Percentiles rank a stretch among this genome's conserved stretches.
Conservation (phyloP, 2,113 vertebrate genomes). For the Bostrychus sinensis region DNA sequence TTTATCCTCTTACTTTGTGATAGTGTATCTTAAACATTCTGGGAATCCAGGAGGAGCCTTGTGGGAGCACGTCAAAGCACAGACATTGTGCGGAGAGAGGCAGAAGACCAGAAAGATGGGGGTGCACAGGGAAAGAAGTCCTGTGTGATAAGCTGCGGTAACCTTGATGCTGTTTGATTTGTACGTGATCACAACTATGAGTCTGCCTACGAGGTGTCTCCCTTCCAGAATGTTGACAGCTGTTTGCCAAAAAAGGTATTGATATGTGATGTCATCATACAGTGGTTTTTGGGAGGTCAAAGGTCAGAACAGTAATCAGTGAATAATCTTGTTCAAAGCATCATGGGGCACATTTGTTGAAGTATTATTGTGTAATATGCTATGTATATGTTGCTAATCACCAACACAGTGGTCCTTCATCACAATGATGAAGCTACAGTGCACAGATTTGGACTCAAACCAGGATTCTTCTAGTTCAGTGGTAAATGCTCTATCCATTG, state of each 20-base stretch:
- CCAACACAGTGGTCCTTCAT: too few relatives aligned
- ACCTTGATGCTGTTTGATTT: conserved; percentile 3
- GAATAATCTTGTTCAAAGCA: not conserved
- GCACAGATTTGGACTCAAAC: too few relatives aligned
- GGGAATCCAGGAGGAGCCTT: conserved; percentile 51
- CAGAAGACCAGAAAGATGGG: conserved; percentile 1
- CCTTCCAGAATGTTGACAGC: conserved; percentile 20
- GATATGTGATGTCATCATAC: conserved; percentile 29
- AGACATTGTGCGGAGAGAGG: conserved; percentile 4
- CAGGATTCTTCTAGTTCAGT: too few relatives aligned
- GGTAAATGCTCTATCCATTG: too few relatives aligned
- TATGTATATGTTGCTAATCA: not conserved
- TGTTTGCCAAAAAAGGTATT: conserved; percentile 3
- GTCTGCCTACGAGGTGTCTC: conserved; percentile 15
- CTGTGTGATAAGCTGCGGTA: conserved; percentile 13
- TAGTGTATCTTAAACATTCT: conserved; percentile 63
- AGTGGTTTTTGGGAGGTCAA: conserved; percentile 18
- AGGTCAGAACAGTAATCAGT: conserved; percentile 1
- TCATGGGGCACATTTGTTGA: not conserved
- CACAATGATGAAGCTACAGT: not conserved
- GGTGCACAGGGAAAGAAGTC: not conserved
- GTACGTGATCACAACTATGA: conserved; percentile 32
- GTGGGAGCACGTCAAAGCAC: conserved; percentile 39
- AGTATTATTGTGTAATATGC: not conserved
- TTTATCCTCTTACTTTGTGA: conserved; percentile 16